phyloP scores from a whole-genome alignment of 2,888 invertebrate genomes.

The Sarcophaga carnaria region DNA sequence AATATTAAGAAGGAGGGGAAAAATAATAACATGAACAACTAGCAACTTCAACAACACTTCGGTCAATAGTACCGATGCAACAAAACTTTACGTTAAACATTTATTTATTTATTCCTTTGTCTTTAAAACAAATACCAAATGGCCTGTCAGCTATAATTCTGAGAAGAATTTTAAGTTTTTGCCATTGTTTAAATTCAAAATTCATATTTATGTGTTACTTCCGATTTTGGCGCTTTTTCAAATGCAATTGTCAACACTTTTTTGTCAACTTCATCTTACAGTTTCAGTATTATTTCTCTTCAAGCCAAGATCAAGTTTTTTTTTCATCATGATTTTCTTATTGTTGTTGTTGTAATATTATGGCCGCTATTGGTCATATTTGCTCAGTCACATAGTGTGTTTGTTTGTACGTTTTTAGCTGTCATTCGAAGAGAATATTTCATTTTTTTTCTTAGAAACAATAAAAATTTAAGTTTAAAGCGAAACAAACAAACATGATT shows the following conservation, averaged over 20 bases:
- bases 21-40: no score
- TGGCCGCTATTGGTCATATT: conserved; percentile 30
- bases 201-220: no score
- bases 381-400: conserved; percentile 43
- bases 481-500: conserved; percentile 16
- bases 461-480: conserved; percentile 20
- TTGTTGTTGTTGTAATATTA: conserved; percentile 12
- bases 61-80: no score
- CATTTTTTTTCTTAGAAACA: background rate
- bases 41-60: no score
- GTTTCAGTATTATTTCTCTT: conserved; percentile 24
- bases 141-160: no score
- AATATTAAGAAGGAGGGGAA: no score
- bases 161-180: no score
- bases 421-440: background rate
- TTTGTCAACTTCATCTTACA: background rate
- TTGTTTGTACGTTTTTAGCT: background rate
- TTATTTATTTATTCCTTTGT: no score
- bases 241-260: conserved; percentile 31
- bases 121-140: no score
- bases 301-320: conserved; percentile 60
- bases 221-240: background rate
- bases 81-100: no score
- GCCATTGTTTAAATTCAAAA: no score
- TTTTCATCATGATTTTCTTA: conserved; percentile 4